A percentile compares a stretch with the other conserved stretches of the same genome.
These are phyloP conservation scores for Conchocele bisecta DNA, from an alignment of 2,888 invertebrate genomes.

Conservation along the genomic window DNA sequence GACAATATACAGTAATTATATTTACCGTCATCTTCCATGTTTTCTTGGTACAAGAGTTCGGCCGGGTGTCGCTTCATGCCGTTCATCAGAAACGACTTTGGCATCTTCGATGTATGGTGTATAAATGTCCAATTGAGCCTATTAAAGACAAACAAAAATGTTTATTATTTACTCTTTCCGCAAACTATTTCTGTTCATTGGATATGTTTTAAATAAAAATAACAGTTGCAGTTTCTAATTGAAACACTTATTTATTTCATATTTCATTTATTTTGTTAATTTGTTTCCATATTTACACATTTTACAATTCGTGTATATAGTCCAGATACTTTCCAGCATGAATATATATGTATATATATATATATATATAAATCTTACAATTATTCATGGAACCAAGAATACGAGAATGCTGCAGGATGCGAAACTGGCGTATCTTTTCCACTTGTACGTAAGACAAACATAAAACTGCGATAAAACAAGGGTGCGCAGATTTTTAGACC, in stretches of 20 bases:
- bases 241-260: too few species aligned
- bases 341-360: too few species aligned
- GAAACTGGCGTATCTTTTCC: slow-evolving; percentile 4
- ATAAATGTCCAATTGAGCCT: slow-evolving; percentile 35
- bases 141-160: neutral
- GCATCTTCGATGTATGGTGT: slow-evolving; percentile 32
- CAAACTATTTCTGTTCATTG: too few species aligned
- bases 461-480: slow-evolving; percentile 31
- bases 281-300: neutral
- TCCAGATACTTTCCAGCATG: too few species aligned
- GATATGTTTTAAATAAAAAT: too few species aligned
- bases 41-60: slow-evolving; percentile 4
- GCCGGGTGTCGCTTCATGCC: slow-evolving; percentile 26
- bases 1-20: neutral
- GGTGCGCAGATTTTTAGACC: slow-evolving; percentile 17
- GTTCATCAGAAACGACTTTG: slow-evolving; percentile 49
- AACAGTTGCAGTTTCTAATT: too few species aligned
- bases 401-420: too few species aligned
- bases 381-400: too few species aligned
- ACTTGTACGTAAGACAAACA: slow-evolving; percentile 6
- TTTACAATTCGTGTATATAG: too few species aligned
- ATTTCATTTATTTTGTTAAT: neutral
- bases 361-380: too few species aligned
- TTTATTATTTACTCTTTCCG: neutral
- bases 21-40: slow-evolving; percentile 13